Percentiles rank a stretch among this genome's conserved stretches.
phyloP scores from a whole-genome alignment of 2,797 vertebrate species.

The Zenarchopterus dispar region DNA sequence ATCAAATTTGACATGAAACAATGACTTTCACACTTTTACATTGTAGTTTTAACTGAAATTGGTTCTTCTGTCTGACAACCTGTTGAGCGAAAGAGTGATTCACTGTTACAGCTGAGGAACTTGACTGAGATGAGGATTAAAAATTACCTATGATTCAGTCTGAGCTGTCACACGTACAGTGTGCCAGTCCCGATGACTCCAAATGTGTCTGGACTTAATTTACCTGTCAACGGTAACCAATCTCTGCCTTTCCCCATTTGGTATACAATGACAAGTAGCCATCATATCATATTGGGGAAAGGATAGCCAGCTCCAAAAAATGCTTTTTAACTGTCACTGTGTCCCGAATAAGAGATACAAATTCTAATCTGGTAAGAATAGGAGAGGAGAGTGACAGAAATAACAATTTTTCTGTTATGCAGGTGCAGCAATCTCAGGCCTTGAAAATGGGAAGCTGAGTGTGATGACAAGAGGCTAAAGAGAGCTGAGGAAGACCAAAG shows the following conservation, averaged over 20 bases:
- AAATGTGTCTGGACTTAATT: constrained; percentile 54
- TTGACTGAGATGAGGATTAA: constrained; percentile 44
- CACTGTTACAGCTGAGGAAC: constrained; percentile 23
- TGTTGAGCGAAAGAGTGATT: constrained; percentile 53
- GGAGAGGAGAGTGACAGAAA: constrained; percentile 33
- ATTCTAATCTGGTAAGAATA: constrained; percentile 38
- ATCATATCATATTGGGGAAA: constrained; percentile 32
- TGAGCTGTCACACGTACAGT: constrained; percentile 47
- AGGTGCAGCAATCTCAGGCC: constrained; percentile 43
- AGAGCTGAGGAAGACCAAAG: constrained; percentile 67
- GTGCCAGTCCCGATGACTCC: constrained; percentile 36
- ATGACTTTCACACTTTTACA: background rate
- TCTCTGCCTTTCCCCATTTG: constrained; percentile 26
- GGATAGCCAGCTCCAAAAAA: constrained; percentile 44
- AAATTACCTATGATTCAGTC: constrained; percentile 44
- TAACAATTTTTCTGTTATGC: constrained; percentile 26
- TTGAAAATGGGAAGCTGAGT: constrained; percentile 45
- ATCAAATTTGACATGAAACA: background rate
- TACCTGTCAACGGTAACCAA: constrained; percentile 23
- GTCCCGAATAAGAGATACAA: constrained; percentile 37
- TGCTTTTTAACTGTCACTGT: constrained; percentile 51
- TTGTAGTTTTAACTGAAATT: background rate
- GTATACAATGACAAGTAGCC: constrained; percentile 51
- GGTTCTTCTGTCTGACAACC: constrained; percentile 29
- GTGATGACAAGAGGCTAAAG: constrained; percentile 72